Evolutionary conservation across 2,888 invertebrate genomes (phyloP), one percentile per base, ranked within the genome.

Genomic region (Catotricha subobsoleta): DNA sequence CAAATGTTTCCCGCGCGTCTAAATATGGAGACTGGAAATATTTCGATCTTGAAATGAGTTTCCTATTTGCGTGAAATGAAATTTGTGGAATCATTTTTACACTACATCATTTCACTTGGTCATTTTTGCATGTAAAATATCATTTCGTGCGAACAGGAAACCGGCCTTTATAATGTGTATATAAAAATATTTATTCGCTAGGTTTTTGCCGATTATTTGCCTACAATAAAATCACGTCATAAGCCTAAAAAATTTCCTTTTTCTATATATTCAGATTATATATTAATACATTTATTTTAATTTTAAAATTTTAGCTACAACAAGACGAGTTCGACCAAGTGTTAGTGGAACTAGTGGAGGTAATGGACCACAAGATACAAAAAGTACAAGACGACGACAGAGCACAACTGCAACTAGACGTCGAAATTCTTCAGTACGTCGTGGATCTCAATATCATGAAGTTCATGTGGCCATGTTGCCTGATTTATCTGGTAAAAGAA

Each of bases 391-490:
- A 53, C 64, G 78, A 7, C 71, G 77, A 44, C 71, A 71, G 42
- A 67, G 68, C 8, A 62, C 65, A 31, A 64, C 64, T 42, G 60
- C 66, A 46, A 67, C 67, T 16, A 60, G 69, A 33, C 62, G 65
- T 44, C 68, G 68, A 43, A 66, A 68, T 3, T 62, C 65, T 28
- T 65, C 66, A 38, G 63, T 66, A 48, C 58, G 69, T 33, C 64
- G 66, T 43, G 68, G 69, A 43, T 49, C 65, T 57, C 54, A 52
- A 42, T 65, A 61, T 43, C 58, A 60, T 44, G 82, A 82, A 53
- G 73, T 79, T 40, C 77, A 80, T 46, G 72, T 81, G 3, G 75
- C 83, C 1, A 79, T 81, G 76, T 55, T 86, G 48, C 84, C 84
- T 0, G 84, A 86, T 59, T 59, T 86, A n/a, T 82, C 83, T 30